These are phyloP conservation scores for Microctenopoma stevenorrisi DNA, from an alignment of 2,797 vertebrate genomes.

Conservation along the genomic window DNA sequence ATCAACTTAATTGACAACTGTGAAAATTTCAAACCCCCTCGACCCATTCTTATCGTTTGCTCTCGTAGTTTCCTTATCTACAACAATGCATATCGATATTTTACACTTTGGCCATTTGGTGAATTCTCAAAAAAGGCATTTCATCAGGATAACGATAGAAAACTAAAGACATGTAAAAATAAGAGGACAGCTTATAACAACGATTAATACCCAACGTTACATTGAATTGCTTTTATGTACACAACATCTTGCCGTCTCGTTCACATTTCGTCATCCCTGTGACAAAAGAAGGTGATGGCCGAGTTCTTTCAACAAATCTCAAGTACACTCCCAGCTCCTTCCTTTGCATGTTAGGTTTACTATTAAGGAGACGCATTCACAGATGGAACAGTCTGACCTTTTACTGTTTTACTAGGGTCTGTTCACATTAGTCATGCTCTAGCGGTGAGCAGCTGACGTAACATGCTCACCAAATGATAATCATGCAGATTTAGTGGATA, in stretches of 20 bases:
- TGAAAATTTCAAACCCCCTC: slow-evolving; percentile 55
- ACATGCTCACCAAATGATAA: background rate
- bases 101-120: slow-evolving; percentile 90
- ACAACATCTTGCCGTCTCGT: slow-evolving; percentile 57
- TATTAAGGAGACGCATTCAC: background rate
- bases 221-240: slow-evolving; percentile 70
- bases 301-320: slow-evolving; percentile 41
- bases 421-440: background rate
- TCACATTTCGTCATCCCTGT: slow-evolving; percentile 72
- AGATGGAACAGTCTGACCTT: background rate
- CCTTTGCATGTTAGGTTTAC: background rate
- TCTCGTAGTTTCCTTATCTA: slow-evolving; percentile 79
- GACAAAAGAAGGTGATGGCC: slow-evolving; percentile 58
- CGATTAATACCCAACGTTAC: slow-evolving; percentile 77
- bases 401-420: background rate
- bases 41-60: slow-evolving; percentile 61
- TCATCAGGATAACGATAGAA: slow-evolving; percentile 68
- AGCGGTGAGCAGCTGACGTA: background rate
- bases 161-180: slow-evolving; percentile 76
- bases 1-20: slow-evolving; percentile 76
- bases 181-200: slow-evolving; percentile 83
- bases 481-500: background rate
- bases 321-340: slow-evolving; percentile 40
- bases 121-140: slow-evolving; percentile 80
- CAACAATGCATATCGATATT: slow-evolving; percentile 79